Conservation (phyloP, 2,113 vertebrate species). For the Diphyllodes magnificus region DNA sequence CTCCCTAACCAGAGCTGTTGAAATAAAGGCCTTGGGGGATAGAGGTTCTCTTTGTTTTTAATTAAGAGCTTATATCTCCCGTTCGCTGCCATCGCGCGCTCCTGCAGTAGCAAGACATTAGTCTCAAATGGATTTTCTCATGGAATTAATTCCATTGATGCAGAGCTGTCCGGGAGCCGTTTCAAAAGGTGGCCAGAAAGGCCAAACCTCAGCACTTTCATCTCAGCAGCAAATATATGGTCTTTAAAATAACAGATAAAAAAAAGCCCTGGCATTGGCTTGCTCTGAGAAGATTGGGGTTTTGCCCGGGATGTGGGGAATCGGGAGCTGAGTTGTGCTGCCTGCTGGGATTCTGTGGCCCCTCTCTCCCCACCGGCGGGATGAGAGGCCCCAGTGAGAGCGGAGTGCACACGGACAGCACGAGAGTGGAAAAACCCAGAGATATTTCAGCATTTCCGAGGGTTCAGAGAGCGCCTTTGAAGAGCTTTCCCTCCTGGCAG, state of each 20-base stretch:
- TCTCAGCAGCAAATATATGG: neutral
- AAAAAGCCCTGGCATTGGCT: neutral
- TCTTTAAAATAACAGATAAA: neutral
- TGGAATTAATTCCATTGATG: slow-evolving; percentile 27
- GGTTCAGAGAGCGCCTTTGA: slow-evolving; percentile 57
- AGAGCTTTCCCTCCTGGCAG: slow-evolving; percentile 61
- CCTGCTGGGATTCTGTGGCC: neutral
- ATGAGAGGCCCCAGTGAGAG: neutral
- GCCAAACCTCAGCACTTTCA: slow-evolving; percentile 34
- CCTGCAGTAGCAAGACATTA: neutral
- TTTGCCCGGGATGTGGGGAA: neutral
- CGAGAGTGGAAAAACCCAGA: slow-evolving; percentile 29
- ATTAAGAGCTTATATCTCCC: slow-evolving; percentile 53
- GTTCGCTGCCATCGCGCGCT: neutral
- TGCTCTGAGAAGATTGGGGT: neutral
- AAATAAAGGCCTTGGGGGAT: slow-evolving; percentile 27
- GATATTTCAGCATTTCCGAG: neutral
- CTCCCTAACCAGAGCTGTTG: slow-evolving; percentile 19
- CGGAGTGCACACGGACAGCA: fast-evolving
- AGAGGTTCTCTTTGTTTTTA: slow-evolving; percentile 50
- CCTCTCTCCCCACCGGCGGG: neutral
- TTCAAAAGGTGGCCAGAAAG: slow-evolving; percentile 14
- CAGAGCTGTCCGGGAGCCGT: neutral
- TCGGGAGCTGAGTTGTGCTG: neutral
- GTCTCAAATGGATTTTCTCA: neutral